A percentile compares a stretch with the other conserved stretches of the same genome.
These are phyloP conservation scores for Hystrix brachyura DNA, from an alignment of 2,113 vertebrate species.

Conservation along the genomic window DNA sequence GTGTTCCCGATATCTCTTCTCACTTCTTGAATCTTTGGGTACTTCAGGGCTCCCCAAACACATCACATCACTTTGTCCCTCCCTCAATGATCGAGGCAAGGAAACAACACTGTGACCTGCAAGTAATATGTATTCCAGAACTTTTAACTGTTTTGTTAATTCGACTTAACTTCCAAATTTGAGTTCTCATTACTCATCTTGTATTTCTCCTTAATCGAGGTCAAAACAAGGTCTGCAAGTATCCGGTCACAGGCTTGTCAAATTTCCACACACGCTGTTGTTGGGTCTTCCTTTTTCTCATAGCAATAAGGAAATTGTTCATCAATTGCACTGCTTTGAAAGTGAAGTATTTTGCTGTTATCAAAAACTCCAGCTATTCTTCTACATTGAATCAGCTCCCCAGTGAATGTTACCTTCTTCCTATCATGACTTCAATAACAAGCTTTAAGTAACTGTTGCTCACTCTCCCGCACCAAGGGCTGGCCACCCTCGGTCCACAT, in stretches of 20 bases:
- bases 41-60: not conserved
- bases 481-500: not conserved
- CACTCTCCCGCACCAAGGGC: not conserved
- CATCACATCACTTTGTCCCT: not conserved
- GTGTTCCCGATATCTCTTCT: not conserved
- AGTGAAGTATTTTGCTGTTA: constrained; percentile 49
- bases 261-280: not conserved
- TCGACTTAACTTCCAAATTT: constrained; percentile 48
- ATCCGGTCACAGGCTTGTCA: constrained; percentile 51
- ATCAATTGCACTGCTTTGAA: constrained; percentile 51
- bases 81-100: not conserved
- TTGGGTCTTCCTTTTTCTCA: constrained; percentile 54
- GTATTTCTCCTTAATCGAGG: constrained; percentile 70
- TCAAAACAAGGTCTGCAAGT: constrained; percentile 52
- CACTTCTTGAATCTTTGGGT: not conserved
- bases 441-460: not conserved
- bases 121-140: not conserved
- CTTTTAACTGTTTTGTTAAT: constrained; percentile 36
- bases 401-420: not conserved
- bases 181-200: constrained; percentile 42
- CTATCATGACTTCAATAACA: constrained; percentile 42
- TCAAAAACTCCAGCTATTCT: constrained; percentile 53
- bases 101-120: not conserved
- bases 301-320: constrained; percentile 40
- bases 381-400: constrained; percentile 46